Base-by-base conservation (phyloP, 2,797 vertebrate genomes). In the Enteromius treurensis region DNA sequence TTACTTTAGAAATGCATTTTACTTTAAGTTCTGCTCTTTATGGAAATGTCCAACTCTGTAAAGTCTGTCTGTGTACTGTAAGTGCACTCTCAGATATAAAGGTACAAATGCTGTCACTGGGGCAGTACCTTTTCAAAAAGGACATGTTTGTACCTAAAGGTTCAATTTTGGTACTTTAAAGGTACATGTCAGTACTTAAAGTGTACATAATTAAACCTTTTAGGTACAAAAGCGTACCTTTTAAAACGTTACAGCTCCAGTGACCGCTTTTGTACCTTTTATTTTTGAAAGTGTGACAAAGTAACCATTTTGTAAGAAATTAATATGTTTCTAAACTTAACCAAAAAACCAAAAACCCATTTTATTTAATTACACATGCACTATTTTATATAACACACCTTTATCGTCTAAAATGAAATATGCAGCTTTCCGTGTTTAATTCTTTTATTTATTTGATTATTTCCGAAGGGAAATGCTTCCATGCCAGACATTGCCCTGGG, bases 401-500 rank as follows among this genome's bases (percentile, higher is more conserved):
- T 13, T 76, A 34, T 40, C 34, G 37, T 58, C 15, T 29, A 15
- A 29, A 32, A n/a, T n/a, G 3, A 47, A 62, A 74, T 4, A 62
- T 29, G 14, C 45, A 19, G 17, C 74, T 69, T 26, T 58, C 45
- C 34, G 42, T 23, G 53, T 65, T 64, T 55, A 82, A 82, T 53
- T 68, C 4, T 32, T 29, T 58, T 53, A 69, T 70, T 42, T 5
- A 58, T 70, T 67, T 15, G 3, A 65, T 82, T 58, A 45, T 45
- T 58, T 53, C 64, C 26, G n/a, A 77, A 34, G 49, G 65, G 49
- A 21, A 19, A 60, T 47, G 34, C 51, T 58, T 47, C 47, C 5
- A 68, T 58, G 34, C 65, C 73, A 68, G 73, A n/a, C 23, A 68
- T 47, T 23, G 64, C 49, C 74, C 45, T 19, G 37, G 75, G 75